Evolutionary conservation across 2,113 vertebrate genomes (phyloP), one percentile per base, ranked within the genome.

Genomic region (Lasiurus borealis): DNA sequence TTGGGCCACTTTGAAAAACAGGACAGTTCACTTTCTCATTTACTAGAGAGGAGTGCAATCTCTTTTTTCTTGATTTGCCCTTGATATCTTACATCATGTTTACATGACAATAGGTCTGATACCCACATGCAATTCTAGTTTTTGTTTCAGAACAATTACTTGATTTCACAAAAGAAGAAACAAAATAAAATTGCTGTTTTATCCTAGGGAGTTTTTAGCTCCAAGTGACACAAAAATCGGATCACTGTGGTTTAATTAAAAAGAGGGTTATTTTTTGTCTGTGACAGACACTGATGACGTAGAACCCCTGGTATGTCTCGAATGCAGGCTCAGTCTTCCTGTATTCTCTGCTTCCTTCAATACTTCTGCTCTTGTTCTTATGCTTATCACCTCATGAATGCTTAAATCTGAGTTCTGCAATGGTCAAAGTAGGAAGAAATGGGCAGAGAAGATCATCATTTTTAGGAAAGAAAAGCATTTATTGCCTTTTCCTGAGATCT

Each of bases 131-230:
- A 75, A 19, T 29, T 52, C 11, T 44, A 3, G 16, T 54, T 76
- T 92, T 92, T 75, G 18, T 90, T 85, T 59, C 66, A 80, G 44
- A 59, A 10, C 14, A 91, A 34, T 87, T 89, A 29, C 81, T 92
- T 95, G 52, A 86, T 75, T 93, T 86, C 48, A 83, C 29, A 62
- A 91, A 91, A 91, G 34, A 36, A 64, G 76, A 62, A 80, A 73
- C 27, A 66, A 82, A 78, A 50, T 85, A 77, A 87, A 85, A 62
- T 46, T 62, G 31, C 27, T 85, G 2, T 93, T 64, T 93, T n/a
- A 40, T 62, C 29, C 3, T 57, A 71, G 23, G 66, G 29, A 48
- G 50, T 93, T 69, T 91, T 90, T 27, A 86, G 46, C 40, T 59
- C 9, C 75, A 57, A 15, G 73, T 83, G 62, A 50, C 11, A 80